These are phyloP conservation scores for Marronus borbonicus DNA, from an alignment of 2,888 invertebrate genomes.

Conservation along the genomic window DNA sequence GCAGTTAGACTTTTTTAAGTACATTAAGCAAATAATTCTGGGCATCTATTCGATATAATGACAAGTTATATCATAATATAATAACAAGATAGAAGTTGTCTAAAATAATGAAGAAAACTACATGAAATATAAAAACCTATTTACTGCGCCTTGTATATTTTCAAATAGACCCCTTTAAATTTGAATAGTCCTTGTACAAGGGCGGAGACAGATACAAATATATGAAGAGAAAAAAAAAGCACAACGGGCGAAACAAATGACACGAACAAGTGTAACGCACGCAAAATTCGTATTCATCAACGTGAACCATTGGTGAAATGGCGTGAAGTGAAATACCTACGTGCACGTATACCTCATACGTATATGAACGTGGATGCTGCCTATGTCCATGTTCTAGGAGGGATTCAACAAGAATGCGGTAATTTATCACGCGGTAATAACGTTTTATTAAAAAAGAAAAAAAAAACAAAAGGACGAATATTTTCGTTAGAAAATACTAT, in stretches of 20 bases:
- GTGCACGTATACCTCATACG: background rate
- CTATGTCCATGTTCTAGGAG: background rate
- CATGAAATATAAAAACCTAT: no score
- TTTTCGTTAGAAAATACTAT: conserved; percentile 13
- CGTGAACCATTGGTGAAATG: conserved; percentile 17
- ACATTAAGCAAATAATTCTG: no score
- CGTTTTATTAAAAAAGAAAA: conserved; percentile 48
- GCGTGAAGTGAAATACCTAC: conserved; percentile 45
- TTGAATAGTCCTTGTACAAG: background rate
- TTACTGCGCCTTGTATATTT: no score
- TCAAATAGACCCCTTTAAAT: no score
- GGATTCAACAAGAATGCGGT: conserved; percentile 39
- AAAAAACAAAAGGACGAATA: conserved; percentile 36
- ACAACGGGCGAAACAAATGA: conserved; percentile 20
- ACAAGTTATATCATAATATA: no score
- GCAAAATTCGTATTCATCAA: conserved; percentile 47
- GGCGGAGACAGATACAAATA: background rate
- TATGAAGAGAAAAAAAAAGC: background rate
- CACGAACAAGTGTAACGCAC: conserved; percentile 36
- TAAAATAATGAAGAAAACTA: no score
- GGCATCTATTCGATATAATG: no score
- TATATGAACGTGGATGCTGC: conserved; percentile 15
- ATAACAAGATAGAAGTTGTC: no score
- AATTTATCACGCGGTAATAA: conserved; percentile 42
- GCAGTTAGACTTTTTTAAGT: no score